phyloP scores from a whole-genome alignment of 2,888 invertebrate genomes.

The Prosapia bicincta region DNA sequence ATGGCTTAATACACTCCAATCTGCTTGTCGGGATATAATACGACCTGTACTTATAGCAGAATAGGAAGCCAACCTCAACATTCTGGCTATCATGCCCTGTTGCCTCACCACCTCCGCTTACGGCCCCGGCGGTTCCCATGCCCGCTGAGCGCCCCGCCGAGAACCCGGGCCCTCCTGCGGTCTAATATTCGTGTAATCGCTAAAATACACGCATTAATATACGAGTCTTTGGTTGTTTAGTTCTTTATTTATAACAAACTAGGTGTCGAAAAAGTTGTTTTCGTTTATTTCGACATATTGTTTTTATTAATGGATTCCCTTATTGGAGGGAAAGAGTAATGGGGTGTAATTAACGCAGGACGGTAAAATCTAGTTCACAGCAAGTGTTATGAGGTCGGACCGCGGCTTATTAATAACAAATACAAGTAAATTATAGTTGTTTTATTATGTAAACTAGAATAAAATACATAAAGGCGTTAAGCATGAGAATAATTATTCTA shows the following conservation, averaged over 20 bases:
- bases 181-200: slow-evolving; percentile 21
- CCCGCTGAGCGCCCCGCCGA: slow-evolving; percentile 2
- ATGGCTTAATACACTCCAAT: too few relatives aligned
- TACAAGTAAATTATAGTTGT: too few relatives aligned
- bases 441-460: too few relatives aligned
- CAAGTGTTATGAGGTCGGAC: background rate
- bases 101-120: too few relatives aligned
- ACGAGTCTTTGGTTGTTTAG: background rate
- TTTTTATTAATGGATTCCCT: background rate
- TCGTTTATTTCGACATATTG: background rate
- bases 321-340: background rate
- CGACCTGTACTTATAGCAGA: too few relatives aligned
- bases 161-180: slow-evolving; percentile 7
- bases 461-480: too few relatives aligned
- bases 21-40: too few relatives aligned
- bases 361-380: background rate
- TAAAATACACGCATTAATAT: slow-evolving; percentile 12
- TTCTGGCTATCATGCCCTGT: too few relatives aligned
- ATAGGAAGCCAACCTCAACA: too few relatives aligned
- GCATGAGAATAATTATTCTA: too few relatives aligned
- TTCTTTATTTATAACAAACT: background rate
- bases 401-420: too few relatives aligned
- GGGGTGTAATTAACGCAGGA: too few relatives aligned
- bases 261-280: background rate
- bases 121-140: background rate